Base-by-base conservation (phyloP, 2,797 vertebrate genomes). In the Notamacropus eugenii region DNA sequence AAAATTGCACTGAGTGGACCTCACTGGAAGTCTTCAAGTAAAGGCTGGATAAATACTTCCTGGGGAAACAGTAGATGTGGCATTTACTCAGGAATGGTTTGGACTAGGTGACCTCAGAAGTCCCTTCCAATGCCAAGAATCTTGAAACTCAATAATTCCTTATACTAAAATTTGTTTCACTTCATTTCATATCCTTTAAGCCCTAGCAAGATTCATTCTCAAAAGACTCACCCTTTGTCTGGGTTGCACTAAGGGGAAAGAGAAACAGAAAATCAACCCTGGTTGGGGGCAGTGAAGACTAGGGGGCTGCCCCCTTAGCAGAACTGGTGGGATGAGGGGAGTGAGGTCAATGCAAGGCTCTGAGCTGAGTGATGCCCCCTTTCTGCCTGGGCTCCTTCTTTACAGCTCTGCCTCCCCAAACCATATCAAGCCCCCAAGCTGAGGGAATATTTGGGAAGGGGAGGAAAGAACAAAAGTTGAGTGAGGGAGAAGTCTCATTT, bases 401-500 rank as follows among this genome's bases (percentile, higher is more conserved):
- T 50, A 87, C 40, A 87, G 40, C 40, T 27, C 40, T 27, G 27
- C 19, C 74, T 50, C 2, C 40, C 54, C 52, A 91, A 34, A 55
- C 31, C 54, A 31, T 24, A 27, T 93, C 91, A 52, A 95, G 34
- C 29, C 34, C 92, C 96, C 93, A 57, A 46, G 87, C 52, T 57
- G 93, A 92, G 40, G 59, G 58, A 95, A 46, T 97, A 59, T 46
- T 90, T 95, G 74, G 58, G 92, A 93, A 95, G 96, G 59, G 34
- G 92, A 93, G 0, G 56, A 67, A 62, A 82, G 59, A 14, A 31
- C 57, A 95, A 34, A 57, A 96, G 93, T 91, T 97, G 91, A 91
- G 50, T 29, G 34, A 91, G 34, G 52, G 9, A 87, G 22, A 46
- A 87, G 40, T 87, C 74, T 40, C 74, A 95, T 97, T 97, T 97